Base-by-base conservation (phyloP, 2,888 invertebrate species). In the Sympetrum striolatum region DNA sequence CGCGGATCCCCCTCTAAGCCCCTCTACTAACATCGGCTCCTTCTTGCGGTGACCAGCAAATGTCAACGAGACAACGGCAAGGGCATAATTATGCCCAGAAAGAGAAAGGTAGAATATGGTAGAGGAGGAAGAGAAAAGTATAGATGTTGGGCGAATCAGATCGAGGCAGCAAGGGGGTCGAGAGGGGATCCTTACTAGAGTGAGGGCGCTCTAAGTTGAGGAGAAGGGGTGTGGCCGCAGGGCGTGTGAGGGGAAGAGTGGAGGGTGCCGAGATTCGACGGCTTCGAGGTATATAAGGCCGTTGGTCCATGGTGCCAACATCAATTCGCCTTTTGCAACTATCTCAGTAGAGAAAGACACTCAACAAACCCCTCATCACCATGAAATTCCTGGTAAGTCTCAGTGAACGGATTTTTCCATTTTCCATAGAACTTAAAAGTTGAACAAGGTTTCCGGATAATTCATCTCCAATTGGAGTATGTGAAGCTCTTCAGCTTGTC, bases 311-410 rank as follows among this genome's bases (percentile, higher is more conserved):
- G 37, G 86, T 60, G 58, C 18, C 58, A 37, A 60, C 60, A 86
- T 86, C 86, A 86, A 86, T 86, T 86, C 86, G 86, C 86, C 48
- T 86, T 18, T 73, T 73, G 73, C 73, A 73, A 73, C 73, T 73
- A 58, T 31, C 60, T n/a, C 37, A 58, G 86, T 48, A 86, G 60
- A 86, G 39, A 86, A 35, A 86, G 86, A 86, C 35, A 39, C 86
- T 37, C 86, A 35, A 81, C 82, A 39, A 82, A 81, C 90, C 39
- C 64, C n/a, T 73, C 58, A 73, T 81, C 90, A 90, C 64, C 90
- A 90, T 90, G 90, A 82, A 90, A 73, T 90, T 90, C 90, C 60
- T 90, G 82, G 90, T 90, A 79, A 90, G 90, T 90, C 31, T 37
- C 39, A 39, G 14, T n/a, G n/a, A 37, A 18, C 2, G 37, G 22